Evolutionary conservation across 2,113 vertebrate genomes (phyloP), one percentile per base, ranked within the genome.

Genomic region (Lonchura striata): DNA sequence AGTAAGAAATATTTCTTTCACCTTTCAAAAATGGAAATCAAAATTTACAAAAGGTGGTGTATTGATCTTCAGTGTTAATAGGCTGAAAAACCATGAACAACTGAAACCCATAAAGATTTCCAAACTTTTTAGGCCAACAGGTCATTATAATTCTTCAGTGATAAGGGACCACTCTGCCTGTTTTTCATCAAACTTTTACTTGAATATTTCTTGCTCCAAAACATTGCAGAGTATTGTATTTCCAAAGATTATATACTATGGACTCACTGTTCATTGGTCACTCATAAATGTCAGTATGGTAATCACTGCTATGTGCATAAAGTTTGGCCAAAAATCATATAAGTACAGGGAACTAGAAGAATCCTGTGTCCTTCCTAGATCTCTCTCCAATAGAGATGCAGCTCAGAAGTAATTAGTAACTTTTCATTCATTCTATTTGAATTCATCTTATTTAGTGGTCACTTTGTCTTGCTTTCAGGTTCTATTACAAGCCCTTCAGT

Each of bases 381-480:
- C 69, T 88, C 71, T 74, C 47, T 39, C 70, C 88, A 72, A 50
- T 20, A 47, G 24, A 66, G 59, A 54, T 37, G 25, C n/a, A 88
- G 42, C 27, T 87, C 44, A 74, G 59, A 85, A 59, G 35, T 35
- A 85, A 80, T 94, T 80, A 92, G 19, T 50, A 15, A 46, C 30
- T 80, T 56, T 88, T 59, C 35, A 50, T 31, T 85, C 21, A 53
- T 46, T 53, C 44, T 68, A 27, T 53, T 46, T 46, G 69, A 86
- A 52, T 37, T 52, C 3, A 37, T 52, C 27, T 60, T 44, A 69
- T 31, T 77, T 77, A 52, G 22, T 13, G 19, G 33, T 52, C 79
- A 85, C 81, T 93, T 95, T 90, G 78, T 82, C 66, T 63, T 69
- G 50, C 60, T 50, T 90, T 59, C 87, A 94, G 68, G 46, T 93